A percentile compares a stretch with the other conserved stretches of the same genome.
phyloP scores from a whole-genome alignment of 2,113 vertebrate species.

The Pica pica region DNA sequence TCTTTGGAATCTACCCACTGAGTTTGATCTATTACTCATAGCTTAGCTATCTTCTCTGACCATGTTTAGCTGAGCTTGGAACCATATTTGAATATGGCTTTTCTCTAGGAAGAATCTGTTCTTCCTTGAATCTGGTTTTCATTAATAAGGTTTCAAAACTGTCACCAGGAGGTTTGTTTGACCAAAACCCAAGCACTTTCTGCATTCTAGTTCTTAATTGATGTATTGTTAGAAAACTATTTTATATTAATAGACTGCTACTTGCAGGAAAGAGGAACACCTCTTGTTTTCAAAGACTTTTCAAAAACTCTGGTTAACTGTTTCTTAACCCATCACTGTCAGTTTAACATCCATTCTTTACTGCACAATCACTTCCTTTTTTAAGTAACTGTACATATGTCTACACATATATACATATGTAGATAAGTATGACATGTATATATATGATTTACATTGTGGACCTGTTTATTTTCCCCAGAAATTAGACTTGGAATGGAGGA shows the following conservation, averaged over 20 bases:
- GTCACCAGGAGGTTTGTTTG: neutral
- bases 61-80: neutral
- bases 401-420: accelerated
- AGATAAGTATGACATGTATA: no score
- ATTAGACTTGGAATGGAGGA: neutral
- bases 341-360: neutral
- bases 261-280: neutral
- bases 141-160: neutral
- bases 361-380: neutral
- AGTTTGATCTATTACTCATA: neutral
- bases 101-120: neutral
- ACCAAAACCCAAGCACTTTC: neutral
- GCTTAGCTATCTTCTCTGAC: neutral
- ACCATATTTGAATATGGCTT: neutral
- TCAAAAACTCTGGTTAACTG: neutral
- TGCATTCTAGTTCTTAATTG: neutral
- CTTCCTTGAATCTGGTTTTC: neutral
- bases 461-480: neutral
- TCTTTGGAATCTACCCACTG: neutral
- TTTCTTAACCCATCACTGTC: neutral
- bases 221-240: neutral
- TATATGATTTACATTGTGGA: neutral
- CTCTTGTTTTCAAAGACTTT: neutral
- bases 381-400: neutral
- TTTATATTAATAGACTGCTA: neutral